A percentile compares a stretch with the other conserved stretches of the same genome.
These are phyloP conservation scores for Microdon myrmicae DNA, from an alignment of 2,888 invertebrate genomes.

Conservation along the genomic window DNA sequence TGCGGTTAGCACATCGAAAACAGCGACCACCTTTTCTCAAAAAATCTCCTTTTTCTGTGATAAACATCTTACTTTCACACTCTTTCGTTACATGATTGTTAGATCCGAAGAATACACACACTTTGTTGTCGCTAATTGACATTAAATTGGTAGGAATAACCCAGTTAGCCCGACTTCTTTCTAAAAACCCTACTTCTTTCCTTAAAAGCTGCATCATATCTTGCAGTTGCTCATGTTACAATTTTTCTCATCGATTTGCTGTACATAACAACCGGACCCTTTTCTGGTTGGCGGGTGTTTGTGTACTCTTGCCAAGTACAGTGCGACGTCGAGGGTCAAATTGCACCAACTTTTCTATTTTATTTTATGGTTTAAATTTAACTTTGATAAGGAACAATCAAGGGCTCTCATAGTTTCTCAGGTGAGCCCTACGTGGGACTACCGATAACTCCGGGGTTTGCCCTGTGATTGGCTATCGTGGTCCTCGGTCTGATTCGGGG, in stretches of 20 bases:
- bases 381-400: no score
- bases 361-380: no score
- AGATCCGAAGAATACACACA: conserved; percentile 3
- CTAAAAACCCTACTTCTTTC: conserved; percentile 16
- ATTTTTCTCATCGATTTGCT: conserved; percentile 9
- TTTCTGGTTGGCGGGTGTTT: no score
- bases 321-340: no score
- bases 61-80: conserved; percentile 9
- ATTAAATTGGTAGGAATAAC: conserved; percentile 1
- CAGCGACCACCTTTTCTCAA: conserved; percentile 16
- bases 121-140: conserved; percentile 1
- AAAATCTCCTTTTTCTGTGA: conserved; percentile 16
- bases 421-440: no score
- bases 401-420: no score
- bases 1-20: conserved; percentile 15
- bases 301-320: no score
- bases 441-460: no score
- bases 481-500: no score
- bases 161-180: conserved; percentile 12
- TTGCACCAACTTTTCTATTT: no score
- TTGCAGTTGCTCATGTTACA: conserved; percentile 10
- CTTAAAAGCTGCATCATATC: conserved; percentile 14
- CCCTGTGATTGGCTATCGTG: no score
- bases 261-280: no score
- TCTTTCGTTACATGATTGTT: conserved; percentile 11